These are phyloP conservation scores for Muraenolepis orangiensis DNA, from an alignment of 2,797 vertebrate species.

Conservation along the genomic window DNA sequence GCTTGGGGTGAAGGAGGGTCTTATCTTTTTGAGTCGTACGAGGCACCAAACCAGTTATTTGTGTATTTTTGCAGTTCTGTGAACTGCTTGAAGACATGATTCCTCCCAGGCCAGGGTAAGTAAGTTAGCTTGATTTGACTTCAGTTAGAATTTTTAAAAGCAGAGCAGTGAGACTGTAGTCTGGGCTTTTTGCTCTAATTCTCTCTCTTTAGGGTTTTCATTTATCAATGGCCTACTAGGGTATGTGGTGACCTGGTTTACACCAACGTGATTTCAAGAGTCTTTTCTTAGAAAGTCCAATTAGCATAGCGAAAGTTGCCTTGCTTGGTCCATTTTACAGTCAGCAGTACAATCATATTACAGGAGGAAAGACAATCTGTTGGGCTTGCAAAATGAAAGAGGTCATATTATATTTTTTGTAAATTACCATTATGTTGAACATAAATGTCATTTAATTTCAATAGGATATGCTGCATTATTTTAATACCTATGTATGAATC, in stretches of 20 bases:
- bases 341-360: not conserved
- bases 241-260: constrained; percentile 19
- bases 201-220: constrained; percentile 41
- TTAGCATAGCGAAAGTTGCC: not conserved
- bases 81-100: constrained; percentile 6
- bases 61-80: constrained; percentile 23
- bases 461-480: too few species aligned
- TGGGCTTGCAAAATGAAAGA: not conserved
- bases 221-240: constrained; percentile 39
- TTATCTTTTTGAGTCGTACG: constrained; percentile 45
- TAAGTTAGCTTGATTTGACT: constrained; percentile 46
- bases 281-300: constrained; percentile 2
- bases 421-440: not conserved
- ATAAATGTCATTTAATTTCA: not conserved
- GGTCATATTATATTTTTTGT: not conserved
- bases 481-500: too few species aligned
- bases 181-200: constrained; percentile 48
- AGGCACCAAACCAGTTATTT: constrained; percentile 55
- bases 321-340: not conserved
- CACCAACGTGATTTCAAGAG: not conserved
- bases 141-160: constrained; percentile 51
- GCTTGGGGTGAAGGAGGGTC: constrained; percentile 3
- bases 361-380: not conserved
- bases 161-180: constrained; percentile 39
- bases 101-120: constrained; percentile 37